These are phyloP conservation scores for Orchestia grillus DNA, from an alignment of 1,140 invertebrate genomes.

Conservation along the genomic window DNA sequence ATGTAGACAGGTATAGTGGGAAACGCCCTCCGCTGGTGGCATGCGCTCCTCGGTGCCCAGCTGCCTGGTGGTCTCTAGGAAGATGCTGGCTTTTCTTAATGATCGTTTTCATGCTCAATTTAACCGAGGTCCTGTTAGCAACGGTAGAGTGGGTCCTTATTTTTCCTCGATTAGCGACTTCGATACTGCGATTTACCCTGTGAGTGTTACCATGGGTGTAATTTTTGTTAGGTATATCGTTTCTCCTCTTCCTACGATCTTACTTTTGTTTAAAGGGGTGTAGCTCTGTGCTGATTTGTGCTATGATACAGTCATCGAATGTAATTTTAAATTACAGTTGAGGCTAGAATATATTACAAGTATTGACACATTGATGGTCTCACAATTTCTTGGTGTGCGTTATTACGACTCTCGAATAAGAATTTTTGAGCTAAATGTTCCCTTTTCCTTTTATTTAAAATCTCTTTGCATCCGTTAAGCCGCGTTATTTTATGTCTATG, in stretches of 20 bases:
- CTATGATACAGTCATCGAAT: background rate
- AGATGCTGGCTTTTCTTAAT: constrained; percentile 13
- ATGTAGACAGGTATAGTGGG: background rate
- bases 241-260: background rate
- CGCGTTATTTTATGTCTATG: background rate
- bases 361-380: background rate
- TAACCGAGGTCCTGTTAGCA: constrained; percentile 14
- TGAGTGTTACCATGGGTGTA: background rate
- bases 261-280: background rate
- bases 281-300: background rate
- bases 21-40: background rate
- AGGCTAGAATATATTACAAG: background rate
- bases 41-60: background rate
- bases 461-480: background rate
- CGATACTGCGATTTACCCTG: background rate
- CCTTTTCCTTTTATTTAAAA: background rate
- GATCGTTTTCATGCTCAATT: constrained; percentile 40
- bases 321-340: background rate
- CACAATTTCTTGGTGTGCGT: too few species aligned
- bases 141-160: background rate
- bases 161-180: background rate
- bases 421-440: too few species aligned
- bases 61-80: constrained; percentile 11
- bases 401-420: too few species aligned
- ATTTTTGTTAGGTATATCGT: background rate